A percentile compares a stretch with the other conserved stretches of the same genome.
phyloP scores from a whole-genome alignment of 2,888 invertebrate species.

The Oscheius sp. region DNA sequence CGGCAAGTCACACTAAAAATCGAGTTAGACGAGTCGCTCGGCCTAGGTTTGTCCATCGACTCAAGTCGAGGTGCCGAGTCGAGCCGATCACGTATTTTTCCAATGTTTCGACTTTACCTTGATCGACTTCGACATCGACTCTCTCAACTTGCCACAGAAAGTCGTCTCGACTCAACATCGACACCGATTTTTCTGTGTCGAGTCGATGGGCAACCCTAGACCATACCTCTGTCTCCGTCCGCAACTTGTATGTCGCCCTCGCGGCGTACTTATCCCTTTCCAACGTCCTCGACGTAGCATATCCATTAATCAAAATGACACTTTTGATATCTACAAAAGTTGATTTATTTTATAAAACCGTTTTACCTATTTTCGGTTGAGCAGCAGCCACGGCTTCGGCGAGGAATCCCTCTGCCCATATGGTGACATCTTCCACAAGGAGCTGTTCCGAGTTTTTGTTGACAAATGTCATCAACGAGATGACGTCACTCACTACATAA shows the following conservation, averaged over 20 bases:
- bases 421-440: conserved; percentile 28
- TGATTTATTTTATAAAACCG: conserved; percentile 7
- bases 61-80: no score
- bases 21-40: no score
- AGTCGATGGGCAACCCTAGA: no score
- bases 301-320: conserved; percentile 33
- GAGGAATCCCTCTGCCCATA: conserved; percentile 32
- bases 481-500: conserved; percentile 35
- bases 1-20: conserved; percentile 40
- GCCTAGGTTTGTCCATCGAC: no score
- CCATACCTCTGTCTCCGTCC: conserved; percentile 16
- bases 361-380: conserved; percentile 24
- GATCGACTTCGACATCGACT: no score
- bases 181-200: no score
- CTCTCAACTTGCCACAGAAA: no score
- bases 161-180: no score
- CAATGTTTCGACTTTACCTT: no score
- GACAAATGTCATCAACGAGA: conserved; percentile 30
- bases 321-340: conserved; percentile 13
- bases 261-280: conserved; percentile 32
- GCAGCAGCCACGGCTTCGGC: conserved; percentile 37
- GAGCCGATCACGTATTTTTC: no score
- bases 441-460: conserved; percentile 14
- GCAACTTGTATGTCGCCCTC: conserved; percentile 21
- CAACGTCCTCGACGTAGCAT: conserved; percentile 21